Base-by-base conservation (phyloP, 2,797 vertebrate species). In the Neoniphon sammara region DNA sequence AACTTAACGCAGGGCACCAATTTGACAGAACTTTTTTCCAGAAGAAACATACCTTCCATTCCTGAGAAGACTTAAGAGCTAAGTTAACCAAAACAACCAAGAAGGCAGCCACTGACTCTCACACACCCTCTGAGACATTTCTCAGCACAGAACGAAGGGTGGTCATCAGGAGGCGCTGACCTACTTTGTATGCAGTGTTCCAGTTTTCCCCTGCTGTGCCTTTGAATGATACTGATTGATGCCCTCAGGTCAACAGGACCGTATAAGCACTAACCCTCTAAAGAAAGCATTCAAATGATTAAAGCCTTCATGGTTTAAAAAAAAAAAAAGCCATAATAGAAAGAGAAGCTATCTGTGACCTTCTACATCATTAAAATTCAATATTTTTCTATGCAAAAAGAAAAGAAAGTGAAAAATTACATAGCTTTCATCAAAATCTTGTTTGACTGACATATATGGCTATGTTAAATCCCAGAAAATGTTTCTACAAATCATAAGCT, bases 181-280 rank as follows among this genome's bases (percentile, higher is more conserved):
- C 90, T 77, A 89, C 50, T 89, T 91, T 85, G 73, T 73, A 82
- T 2, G n/a, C 42, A 63, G 68, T 57, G 80, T 30, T 91, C 85
- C 79, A 87, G 55, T 90, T 91, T 85, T 77, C 66, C 68, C 61
- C 74, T 4, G 21, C 87, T 66, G 71, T 75, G 79, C 27, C 78
- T 90, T 81, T 84, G 79, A 91, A 73, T 82, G 80, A 82, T 27
- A 81, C 66, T 46, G 68, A 84, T 76, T 74, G 55, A 25, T 83
- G 53, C 80, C 86, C 77, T 80, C 42, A 39, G 81, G 88, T 89
- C 74, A 87, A 61, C 49, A 75, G 36, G 67, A 68, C 34, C 62
- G 53, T 66, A 57, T 27, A 64, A 59, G 25, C 47, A n/a, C 30
- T 44, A 57, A 23, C 44, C 34, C 68, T 59, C 11, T 5, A 57